A percentile compares a stretch with the other conserved stretches of the same genome.
These are phyloP conservation scores for Coryphaenoides rupestris DNA, from an alignment of 2,113 vertebrate genomes.

Conservation along the genomic window DNA sequence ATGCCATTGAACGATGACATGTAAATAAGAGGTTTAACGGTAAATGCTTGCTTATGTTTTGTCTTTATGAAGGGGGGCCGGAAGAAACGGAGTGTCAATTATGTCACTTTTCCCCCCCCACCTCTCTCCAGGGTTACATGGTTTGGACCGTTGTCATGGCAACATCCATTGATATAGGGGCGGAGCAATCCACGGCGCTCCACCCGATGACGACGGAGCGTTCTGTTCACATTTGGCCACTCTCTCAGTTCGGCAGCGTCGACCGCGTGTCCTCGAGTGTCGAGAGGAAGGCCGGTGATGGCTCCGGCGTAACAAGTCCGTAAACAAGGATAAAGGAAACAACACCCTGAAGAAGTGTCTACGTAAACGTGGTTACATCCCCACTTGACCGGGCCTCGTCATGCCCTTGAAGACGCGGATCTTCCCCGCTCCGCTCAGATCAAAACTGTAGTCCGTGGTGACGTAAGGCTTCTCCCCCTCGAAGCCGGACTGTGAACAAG, in stretches of 20 bases:
- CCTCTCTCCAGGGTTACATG: not conserved
- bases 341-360: constrained; percentile 3
- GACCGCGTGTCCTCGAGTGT: constrained; percentile 23
- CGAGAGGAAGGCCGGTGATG: constrained; percentile 27
- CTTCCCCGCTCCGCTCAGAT: constrained; percentile 81
- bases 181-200: not conserved
- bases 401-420: constrained; percentile 74
- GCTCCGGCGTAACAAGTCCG: constrained; percentile 13
- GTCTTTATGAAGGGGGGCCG: not conserved
- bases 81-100: not conserved
- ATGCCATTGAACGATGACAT: constrained; percentile 37
- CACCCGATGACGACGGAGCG: not conserved
- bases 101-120: not conserved
- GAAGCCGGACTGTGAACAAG: constrained; percentile 69
- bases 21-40: constrained; percentile 30
- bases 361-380: constrained; percentile 21
- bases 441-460: constrained; percentile 85
- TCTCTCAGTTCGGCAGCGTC: constrained; percentile 12
- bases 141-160: not conserved
- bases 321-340: constrained; percentile 20
- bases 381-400: constrained; percentile 48
- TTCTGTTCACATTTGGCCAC: constrained; percentile 2
- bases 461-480: constrained; percentile 84
- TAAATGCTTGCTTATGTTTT: constrained; percentile 13
- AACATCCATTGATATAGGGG: constrained; percentile 5